Evolutionary conservation across 2,113 vertebrate species (phyloP).

Genomic region (Lophura nycthemera): DNA sequence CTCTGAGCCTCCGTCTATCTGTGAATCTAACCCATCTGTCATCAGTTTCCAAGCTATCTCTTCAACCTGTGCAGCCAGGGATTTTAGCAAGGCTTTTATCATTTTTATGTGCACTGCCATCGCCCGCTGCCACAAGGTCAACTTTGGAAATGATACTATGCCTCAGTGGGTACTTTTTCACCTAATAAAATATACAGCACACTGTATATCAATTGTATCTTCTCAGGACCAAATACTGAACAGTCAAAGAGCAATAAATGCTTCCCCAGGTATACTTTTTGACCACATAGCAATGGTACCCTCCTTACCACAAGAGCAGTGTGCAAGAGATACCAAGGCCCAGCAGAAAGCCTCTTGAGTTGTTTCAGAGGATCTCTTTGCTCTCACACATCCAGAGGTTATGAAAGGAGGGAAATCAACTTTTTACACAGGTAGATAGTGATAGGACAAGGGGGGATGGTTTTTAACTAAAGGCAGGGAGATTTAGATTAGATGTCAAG

Average conservation of each 20-base stretch:
- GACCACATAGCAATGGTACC: not conserved
- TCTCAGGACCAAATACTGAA: conserved; percentile 21
- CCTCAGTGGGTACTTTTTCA: conserved; percentile 68
- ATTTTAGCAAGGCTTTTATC: conserved; percentile 61
- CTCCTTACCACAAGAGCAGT: not conserved
- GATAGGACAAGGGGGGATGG: no score
- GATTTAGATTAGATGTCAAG: no score
- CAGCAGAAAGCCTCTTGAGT: not conserved
- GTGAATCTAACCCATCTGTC: conserved; percentile 58
- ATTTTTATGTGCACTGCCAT: conserved; percentile 65
- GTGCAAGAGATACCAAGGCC: not conserved
- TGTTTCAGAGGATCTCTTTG: not conserved
- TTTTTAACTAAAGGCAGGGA: no score
- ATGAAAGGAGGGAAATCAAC: not conserved
- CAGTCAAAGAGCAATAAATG: conserved; percentile 21
- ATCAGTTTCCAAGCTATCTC: conserved; percentile 39
- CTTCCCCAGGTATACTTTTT: conserved; percentile 38
- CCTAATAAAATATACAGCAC: conserved; percentile 60
- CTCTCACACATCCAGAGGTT: not conserved
- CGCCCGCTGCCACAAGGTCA: conserved; percentile 67
- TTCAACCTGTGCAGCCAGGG: conserved; percentile 1
- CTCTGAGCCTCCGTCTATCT: not conserved
- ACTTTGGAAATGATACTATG: conserved; percentile 66
- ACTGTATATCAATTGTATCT: conserved; percentile 20
- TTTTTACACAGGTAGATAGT: no score